A percentile compares a stretch with the other conserved stretches of the same genome.
Conservation (phyloP, 2,113 vertebrate genomes). For the Dromaius novaehollandiae region DNA sequence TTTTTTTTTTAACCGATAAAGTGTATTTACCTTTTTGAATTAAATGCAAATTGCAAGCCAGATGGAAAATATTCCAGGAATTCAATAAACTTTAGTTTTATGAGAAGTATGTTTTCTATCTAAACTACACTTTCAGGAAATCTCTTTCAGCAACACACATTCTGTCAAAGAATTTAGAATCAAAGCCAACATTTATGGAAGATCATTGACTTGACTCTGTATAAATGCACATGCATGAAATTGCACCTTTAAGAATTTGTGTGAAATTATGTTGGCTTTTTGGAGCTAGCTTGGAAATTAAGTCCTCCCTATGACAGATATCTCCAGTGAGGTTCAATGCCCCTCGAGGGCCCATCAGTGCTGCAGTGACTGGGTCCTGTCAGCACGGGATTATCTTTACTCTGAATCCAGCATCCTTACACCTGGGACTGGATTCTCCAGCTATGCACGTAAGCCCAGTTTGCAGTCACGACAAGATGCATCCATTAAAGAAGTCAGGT, state of each 20-base stretch:
- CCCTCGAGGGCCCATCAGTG: too few species aligned
- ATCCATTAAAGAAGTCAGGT: neutral
- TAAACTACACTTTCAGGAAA: slow-evolving; percentile 49
- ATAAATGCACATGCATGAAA: neutral
- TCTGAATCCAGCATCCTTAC: neutral
- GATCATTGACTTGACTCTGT: neutral
- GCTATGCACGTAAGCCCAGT: neutral
- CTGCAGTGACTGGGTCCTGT: neutral
- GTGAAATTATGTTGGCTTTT: neutral
- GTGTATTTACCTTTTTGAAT: slow-evolving; percentile 51
- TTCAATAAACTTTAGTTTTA: slow-evolving; percentile 54
- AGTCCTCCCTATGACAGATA: neutral
- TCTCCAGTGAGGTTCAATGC: neutral
- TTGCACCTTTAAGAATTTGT: neutral
- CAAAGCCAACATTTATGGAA: neutral
- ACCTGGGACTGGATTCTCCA: neutral
- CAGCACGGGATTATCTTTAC: neutral
- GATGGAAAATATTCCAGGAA: slow-evolving; percentile 61
- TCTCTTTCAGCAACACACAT: neutral
- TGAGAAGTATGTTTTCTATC: slow-evolving; percentile 43
- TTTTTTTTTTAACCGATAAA: slow-evolving; percentile 18
- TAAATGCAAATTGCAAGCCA: slow-evolving; percentile 45
- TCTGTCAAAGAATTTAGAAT: slow-evolving; percentile 25
- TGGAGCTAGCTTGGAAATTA: neutral
- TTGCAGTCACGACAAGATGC: neutral